Base-by-base conservation (phyloP, 2,113 vertebrate species). In the Lampris megalopsis region DNA sequence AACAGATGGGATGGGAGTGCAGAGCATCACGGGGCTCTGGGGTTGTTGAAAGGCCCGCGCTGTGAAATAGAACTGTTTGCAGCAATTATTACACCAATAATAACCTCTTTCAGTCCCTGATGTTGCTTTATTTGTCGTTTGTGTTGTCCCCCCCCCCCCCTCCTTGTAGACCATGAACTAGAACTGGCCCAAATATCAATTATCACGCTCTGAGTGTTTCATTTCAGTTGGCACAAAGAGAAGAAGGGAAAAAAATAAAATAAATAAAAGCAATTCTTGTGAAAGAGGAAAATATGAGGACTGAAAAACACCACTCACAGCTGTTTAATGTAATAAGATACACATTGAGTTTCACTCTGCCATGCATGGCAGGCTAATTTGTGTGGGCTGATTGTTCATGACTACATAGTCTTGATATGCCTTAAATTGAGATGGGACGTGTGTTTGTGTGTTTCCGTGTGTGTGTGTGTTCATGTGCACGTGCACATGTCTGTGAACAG, bases 241-340 rank as follows among this genome's bases (percentile, higher is more conserved):
- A 24, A 24, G 24, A 24, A 24, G 24, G 24, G 24, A 24, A 24
- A 24, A 24, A 24, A 0, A 24, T 24, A 48, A 47, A 35, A 40
- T 54, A 70, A 75, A 54, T 11, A 67, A 67, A 74, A 73, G 38
- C 54, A 76, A 59, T 49, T 36, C 56, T 13, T 58, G 47, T 79
- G 61, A 47, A 59, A 63, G 57, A 79, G 6, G 65, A 70, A 73
- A 84, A 74, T 63, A 86, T 74, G 70, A 73, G 49, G 52, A 9
- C 66, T 56, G 24, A 63, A 52, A 70, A 80, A 86, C 53, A 79
- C 41, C 70, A 74, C 76, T 89, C 83, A 68, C 58, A 73, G 88
- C 78, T 89, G 82, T 87, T 90, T 77, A 82, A 85, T 85, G 74
- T 68, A 88, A 88, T 90, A 86, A 82, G 67, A 59, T 71, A 82